These are phyloP conservation scores for Drosophila lacteicornis DNA, from an alignment of 1,140 invertebrate species.

Conservation along the genomic window DNA sequence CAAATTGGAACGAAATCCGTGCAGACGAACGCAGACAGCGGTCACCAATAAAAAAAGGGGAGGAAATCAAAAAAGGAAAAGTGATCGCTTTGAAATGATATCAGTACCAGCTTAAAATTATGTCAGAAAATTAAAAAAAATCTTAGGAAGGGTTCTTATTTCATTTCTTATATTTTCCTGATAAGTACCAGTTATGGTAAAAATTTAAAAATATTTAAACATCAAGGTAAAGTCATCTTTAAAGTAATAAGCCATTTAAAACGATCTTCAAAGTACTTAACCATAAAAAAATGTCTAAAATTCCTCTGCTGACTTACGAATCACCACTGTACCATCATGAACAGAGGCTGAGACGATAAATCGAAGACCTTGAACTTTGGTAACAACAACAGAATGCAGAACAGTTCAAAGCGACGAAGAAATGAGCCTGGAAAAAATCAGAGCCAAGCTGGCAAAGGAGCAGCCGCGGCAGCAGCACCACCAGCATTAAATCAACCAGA, in stretches of 20 bases:
- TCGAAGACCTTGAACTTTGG: slow-evolving; percentile 76
- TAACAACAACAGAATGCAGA: slow-evolving; percentile 43
- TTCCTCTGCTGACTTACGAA: neutral
- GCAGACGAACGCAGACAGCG: slow-evolving; percentile 35
- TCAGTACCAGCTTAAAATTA: too few relatives aligned
- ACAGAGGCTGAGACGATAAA: slow-evolving; percentile 34
- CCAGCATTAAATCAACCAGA: slow-evolving; percentile 55
- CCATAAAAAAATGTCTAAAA: neutral
- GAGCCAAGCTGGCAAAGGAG: slow-evolving; percentile 47
- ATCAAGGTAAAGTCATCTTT: neutral
- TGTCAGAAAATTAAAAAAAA: neutral
- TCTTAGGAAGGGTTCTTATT: neutral
- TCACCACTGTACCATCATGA: slow-evolving; percentile 9
- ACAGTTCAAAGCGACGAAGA: slow-evolving; percentile 19
- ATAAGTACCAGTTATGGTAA: neutral
- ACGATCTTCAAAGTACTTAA: neutral
- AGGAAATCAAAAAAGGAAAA: neutral
- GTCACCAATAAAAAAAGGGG: neutral
- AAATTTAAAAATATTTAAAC: neutral
- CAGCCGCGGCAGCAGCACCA: neutral
- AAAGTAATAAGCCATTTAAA: neutral
- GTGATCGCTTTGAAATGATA: neutral
- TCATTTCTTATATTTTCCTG: neutral
- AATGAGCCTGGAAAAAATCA: slow-evolving; percentile 37
- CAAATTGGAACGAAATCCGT: slow-evolving; percentile 56